Evolutionary conservation across 1,140 invertebrate species (phyloP).

Genomic region (Lordiphosa clarofinis): DNA sequence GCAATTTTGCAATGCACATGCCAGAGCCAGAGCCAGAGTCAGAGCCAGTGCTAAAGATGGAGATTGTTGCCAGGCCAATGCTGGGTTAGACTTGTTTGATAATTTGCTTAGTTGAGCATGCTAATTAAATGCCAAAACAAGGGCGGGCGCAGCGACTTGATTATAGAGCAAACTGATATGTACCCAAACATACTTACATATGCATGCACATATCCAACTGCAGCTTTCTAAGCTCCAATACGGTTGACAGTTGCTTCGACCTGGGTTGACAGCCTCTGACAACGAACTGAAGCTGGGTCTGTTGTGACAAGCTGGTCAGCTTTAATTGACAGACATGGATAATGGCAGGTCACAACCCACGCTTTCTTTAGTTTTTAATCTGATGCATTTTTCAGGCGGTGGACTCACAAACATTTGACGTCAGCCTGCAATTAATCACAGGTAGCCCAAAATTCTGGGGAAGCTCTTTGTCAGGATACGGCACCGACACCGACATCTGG

Average conservation of each 20-base stretch:
- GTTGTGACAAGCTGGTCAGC: slow-evolving; percentile 52
- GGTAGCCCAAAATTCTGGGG: slow-evolving; percentile 48
- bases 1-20: slow-evolving; percentile 56
- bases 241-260: slow-evolving; percentile 50
- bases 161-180: slow-evolving; percentile 31
- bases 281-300: slow-evolving; percentile 28
- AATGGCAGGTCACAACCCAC: slow-evolving; percentile 49
- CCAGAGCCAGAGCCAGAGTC: slow-evolving; percentile 1
- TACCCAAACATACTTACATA: not conserved
- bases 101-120: slow-evolving; percentile 38
- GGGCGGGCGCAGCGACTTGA: slow-evolving; percentile 39
- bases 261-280: slow-evolving; percentile 58
- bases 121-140: slow-evolving; percentile 60
- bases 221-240: slow-evolving; percentile 25
- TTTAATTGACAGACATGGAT: slow-evolving; percentile 68
- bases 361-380: slow-evolving; percentile 20
- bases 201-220: slow-evolving; percentile 19
- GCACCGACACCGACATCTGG: slow-evolving; percentile 9
- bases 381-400: slow-evolving; percentile 13
- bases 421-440: slow-evolving; percentile 65
- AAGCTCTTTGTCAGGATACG: slow-evolving; percentile 56
- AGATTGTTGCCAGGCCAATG: slow-evolving; percentile 20
- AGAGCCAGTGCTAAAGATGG: slow-evolving; percentile 3
- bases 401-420: slow-evolving; percentile 43
- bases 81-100: slow-evolving; percentile 36